These are phyloP conservation scores for Squalus acanthias DNA, from an alignment of 2,797 vertebrate species.

Conservation along the genomic window DNA sequence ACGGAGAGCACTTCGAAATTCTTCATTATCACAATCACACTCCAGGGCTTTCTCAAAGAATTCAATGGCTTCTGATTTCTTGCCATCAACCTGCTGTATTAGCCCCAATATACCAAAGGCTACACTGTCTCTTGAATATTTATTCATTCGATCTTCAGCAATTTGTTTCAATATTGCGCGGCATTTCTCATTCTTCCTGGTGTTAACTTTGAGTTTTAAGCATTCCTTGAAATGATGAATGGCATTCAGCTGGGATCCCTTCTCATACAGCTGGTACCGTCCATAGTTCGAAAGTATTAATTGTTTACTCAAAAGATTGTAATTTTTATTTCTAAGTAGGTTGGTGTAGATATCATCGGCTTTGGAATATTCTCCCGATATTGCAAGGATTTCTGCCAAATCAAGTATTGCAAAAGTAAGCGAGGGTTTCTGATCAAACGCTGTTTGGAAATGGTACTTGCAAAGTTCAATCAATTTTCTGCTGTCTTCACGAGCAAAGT, in stretches of 20 bases:
- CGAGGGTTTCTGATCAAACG: slow-evolving; percentile 41
- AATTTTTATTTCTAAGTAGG: slow-evolving; percentile 36
- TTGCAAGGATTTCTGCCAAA: slow-evolving; percentile 40
- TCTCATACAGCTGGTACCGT: slow-evolving; percentile 47
- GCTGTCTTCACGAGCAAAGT: slow-evolving; percentile 28
- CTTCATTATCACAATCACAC: slow-evolving; percentile 46
- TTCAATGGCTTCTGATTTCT: slow-evolving; percentile 32
- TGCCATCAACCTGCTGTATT: neutral
- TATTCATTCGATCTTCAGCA: neutral
- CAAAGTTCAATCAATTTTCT: slow-evolving; percentile 35
- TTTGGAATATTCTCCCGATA: slow-evolving; percentile 39
- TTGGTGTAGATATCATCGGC: slow-evolving; percentile 42
- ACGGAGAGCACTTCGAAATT: slow-evolving; percentile 43
- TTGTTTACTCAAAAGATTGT: slow-evolving; percentile 41
- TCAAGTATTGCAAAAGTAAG: slow-evolving; percentile 41
- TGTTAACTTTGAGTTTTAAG: slow-evolving; percentile 48
- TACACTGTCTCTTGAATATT: neutral
- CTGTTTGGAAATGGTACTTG: slow-evolving; percentile 43
- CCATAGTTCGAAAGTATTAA: slow-evolving; percentile 41
- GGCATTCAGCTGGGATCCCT: slow-evolving; percentile 51
- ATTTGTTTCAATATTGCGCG: neutral
- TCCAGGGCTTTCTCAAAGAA: slow-evolving; percentile 46
- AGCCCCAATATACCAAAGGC: neutral
- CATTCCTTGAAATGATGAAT: slow-evolving; percentile 54
- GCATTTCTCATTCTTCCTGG: neutral